phyloP scores from a whole-genome alignment of 1,140 invertebrate genomes.

The Panulirus ornatus region DNA sequence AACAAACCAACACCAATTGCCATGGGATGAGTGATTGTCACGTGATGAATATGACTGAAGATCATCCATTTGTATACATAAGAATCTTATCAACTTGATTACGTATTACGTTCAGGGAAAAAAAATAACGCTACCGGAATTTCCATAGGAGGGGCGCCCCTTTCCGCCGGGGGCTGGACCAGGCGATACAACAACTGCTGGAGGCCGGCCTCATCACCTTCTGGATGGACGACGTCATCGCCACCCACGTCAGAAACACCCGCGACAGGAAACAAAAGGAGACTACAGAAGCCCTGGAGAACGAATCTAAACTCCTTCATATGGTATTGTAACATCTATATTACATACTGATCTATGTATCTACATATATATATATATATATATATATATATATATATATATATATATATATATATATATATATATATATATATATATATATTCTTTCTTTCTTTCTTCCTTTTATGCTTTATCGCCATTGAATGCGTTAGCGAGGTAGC shows the following conservation, averaged over 20 bases:
- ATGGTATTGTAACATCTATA: background rate
- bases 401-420: background rate
- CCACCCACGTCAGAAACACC: background rate
- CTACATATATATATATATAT: background rate
- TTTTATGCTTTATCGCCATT: too few relatives aligned
- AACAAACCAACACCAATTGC: too few relatives aligned
- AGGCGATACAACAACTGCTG: background rate
- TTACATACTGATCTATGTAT: background rate
- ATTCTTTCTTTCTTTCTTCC: too few relatives aligned
- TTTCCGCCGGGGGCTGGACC: background rate
- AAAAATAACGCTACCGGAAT: background rate
- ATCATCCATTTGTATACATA: background rate
- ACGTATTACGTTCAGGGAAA: background rate
- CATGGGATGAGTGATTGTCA: too few relatives aligned
- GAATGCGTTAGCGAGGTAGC: too few relatives aligned
- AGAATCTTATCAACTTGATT: background rate
- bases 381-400: background rate
- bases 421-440: slow-evolving; percentile 9
- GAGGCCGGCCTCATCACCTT: background rate
- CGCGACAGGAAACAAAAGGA: background rate
- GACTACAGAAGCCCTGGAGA: background rate
- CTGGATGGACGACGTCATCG: slow-evolving; percentile 29
- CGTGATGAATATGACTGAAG: background rate
- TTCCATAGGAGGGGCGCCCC: background rate
- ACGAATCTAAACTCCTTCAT: background rate